Evolutionary conservation across 2,113 vertebrate species (phyloP).

Genomic region (Ursus arctos): DNA sequence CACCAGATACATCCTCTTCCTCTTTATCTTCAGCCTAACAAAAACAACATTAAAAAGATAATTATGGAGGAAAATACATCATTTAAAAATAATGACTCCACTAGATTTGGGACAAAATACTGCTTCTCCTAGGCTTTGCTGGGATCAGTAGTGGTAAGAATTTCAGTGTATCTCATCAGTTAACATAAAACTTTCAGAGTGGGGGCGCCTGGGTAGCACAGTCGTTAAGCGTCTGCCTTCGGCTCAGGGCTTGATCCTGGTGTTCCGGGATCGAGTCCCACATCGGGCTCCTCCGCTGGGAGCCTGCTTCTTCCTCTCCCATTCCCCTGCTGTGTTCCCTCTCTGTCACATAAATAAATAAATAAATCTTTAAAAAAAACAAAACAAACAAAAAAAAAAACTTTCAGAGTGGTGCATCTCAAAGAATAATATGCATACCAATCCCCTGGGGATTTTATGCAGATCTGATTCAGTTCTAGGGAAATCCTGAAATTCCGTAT

Average conservation of each 20-base stretch:
- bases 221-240: too few species aligned
- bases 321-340: too few species aligned
- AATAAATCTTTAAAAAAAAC: too few species aligned
- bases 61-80: neutral
- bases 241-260: too few species aligned
- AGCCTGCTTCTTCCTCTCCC: too few species aligned
- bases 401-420: neutral
- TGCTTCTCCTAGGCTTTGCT: neutral
- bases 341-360: too few species aligned
- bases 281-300: too few species aligned
- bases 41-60: constrained; percentile 79
- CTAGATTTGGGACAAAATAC: neutral
- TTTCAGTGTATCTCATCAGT: neutral
- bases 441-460: neutral
- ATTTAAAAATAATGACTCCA: neutral
- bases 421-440: neutral
- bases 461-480: neutral
- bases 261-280: too few species aligned
- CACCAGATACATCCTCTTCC: constrained; percentile 94
- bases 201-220: too few species aligned
- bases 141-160: neutral
- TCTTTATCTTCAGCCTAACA: constrained; percentile 96
- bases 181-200: neutral
- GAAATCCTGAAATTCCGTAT: neutral
- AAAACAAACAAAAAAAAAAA: neutral